A percentile compares a stretch with the other conserved stretches of the same genome.
phyloP scores from a whole-genome alignment of 2,888 invertebrate genomes.

The Drosophila tanythrix region DNA sequence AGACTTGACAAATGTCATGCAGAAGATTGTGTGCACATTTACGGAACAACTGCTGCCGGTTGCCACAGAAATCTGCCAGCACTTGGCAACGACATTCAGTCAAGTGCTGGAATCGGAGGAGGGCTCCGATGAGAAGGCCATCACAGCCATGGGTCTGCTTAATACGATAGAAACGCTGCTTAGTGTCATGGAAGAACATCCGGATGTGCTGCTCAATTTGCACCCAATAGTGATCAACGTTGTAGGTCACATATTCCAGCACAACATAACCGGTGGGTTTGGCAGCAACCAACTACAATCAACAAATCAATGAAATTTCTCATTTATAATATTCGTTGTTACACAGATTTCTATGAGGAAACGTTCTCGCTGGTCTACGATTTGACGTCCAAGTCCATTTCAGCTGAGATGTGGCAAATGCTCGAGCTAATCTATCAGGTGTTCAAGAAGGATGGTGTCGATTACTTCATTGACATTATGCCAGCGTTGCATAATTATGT shows the following conservation, averaged over 20 bases:
- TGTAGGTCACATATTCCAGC: conserved; percentile 92
- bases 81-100: conserved; percentile 93
- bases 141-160: conserved; percentile 97
- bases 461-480: conserved; percentile 99
- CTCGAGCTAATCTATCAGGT: conserved; percentile 94
- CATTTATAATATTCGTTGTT: conserved; percentile 38
- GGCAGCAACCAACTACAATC: background rate
- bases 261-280: conserved; percentile 91
- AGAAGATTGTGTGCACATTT: conserved; percentile 96
- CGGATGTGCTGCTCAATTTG: conserved; percentile 93
- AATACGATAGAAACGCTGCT: conserved; percentile 98
- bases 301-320: background rate
- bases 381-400: conserved; percentile 94
- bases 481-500: conserved; percentile 99
- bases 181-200: conserved; percentile 94
- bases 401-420: conserved; percentile 98
- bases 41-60: conserved; percentile 95
- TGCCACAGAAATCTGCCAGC: conserved; percentile 97
- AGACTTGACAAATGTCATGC: conserved; percentile 97
- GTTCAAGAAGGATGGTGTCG: conserved; percentile 96
- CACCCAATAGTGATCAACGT: conserved; percentile 97
- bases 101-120: conserved; percentile 92
- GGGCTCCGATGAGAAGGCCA: conserved; percentile 97
- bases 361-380: conserved; percentile 96
- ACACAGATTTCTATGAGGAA: conserved; percentile 98